Conservation (phyloP, 2,797 vertebrate genomes). For the Mastacembelus armatus region DNA sequence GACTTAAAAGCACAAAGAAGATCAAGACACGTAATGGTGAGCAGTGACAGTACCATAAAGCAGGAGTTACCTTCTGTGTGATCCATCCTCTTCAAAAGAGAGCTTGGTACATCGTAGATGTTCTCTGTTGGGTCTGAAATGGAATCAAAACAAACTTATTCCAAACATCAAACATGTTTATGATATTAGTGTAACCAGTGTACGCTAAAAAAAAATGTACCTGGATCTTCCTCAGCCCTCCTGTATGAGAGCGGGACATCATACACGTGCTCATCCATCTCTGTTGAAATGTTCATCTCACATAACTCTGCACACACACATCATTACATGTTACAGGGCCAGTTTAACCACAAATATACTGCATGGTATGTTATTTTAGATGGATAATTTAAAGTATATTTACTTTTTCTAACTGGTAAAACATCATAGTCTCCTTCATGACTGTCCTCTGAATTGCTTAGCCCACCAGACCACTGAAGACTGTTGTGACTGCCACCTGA, state of each 20-base stretch:
- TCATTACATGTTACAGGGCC: background rate
- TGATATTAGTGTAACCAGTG: background rate
- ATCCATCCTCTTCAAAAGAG: slow-evolving; percentile 55
- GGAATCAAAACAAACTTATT: background rate
- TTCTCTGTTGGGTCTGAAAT: slow-evolving; percentile 60
- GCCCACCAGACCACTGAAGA: background rate
- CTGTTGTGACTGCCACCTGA: slow-evolving; percentile 36
- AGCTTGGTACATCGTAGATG: slow-evolving; percentile 80
- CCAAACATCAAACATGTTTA: background rate
- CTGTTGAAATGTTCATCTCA: background rate
- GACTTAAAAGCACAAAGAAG: background rate
- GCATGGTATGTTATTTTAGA: background rate
- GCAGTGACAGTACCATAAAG: background rate
- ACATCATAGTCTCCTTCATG: slow-evolving; percentile 70
- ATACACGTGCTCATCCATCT: slow-evolving; percentile 62
- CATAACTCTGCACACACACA: slow-evolving; percentile 30
- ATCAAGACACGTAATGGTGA: background rate
- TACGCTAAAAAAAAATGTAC: slow-evolving; percentile 43
- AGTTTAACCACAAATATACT: background rate
- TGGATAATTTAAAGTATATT: background rate
- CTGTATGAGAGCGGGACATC: slow-evolving; percentile 68
- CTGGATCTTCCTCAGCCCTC: slow-evolving; percentile 23
- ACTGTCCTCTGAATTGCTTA: background rate
- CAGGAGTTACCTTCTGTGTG: slow-evolving; percentile 58
- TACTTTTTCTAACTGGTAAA: slow-evolving; percentile 66